Conservation (phyloP, 2,888 invertebrate genomes). For the Emmelina monodactyla region DNA sequence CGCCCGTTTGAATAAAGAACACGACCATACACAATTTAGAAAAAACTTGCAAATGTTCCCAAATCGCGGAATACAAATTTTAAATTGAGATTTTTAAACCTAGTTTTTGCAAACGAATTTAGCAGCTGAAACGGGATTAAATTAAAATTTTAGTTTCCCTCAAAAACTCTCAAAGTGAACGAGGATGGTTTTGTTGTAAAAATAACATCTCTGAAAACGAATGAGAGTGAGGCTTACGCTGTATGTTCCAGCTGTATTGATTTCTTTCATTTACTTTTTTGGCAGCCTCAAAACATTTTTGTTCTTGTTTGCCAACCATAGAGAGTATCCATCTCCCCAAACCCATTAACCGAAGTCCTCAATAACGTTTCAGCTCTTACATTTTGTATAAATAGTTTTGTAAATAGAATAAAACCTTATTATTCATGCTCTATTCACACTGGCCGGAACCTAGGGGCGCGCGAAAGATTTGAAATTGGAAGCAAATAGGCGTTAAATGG, state of each 20-base stretch:
- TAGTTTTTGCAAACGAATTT: too few relatives aligned
- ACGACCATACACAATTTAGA: slow-evolving; percentile 28
- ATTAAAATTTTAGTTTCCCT: too few relatives aligned
- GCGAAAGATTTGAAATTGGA: slow-evolving; percentile 67
- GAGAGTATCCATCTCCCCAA: too few relatives aligned
- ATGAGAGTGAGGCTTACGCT: slow-evolving; percentile 19
- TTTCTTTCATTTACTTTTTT: slow-evolving; percentile 49
- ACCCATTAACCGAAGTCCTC: too few relatives aligned
- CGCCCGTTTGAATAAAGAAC: slow-evolving; percentile 20
- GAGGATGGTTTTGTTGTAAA: too few relatives aligned
- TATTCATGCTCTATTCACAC: slow-evolving; percentile 50
- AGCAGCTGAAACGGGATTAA: too few relatives aligned
- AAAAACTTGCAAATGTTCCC: too few relatives aligned
- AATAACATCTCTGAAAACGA: not conserved
- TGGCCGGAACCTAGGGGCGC: slow-evolving; percentile 58
- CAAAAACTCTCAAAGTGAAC: too few relatives aligned
- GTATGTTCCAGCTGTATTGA: slow-evolving; percentile 38
- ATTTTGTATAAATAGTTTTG: too few relatives aligned
- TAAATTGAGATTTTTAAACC: too few relatives aligned
- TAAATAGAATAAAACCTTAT: slow-evolving; percentile 46
- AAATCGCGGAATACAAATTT: too few relatives aligned
- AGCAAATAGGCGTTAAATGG: slow-evolving; percentile 75
- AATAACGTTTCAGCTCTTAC: too few relatives aligned
- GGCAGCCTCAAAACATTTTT: slow-evolving; percentile 35
- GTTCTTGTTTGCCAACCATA: slow-evolving; percentile 39